These are phyloP conservation scores for Lates japonicus DNA, from an alignment of 2,797 vertebrate genomes.

Conservation along the genomic window DNA sequence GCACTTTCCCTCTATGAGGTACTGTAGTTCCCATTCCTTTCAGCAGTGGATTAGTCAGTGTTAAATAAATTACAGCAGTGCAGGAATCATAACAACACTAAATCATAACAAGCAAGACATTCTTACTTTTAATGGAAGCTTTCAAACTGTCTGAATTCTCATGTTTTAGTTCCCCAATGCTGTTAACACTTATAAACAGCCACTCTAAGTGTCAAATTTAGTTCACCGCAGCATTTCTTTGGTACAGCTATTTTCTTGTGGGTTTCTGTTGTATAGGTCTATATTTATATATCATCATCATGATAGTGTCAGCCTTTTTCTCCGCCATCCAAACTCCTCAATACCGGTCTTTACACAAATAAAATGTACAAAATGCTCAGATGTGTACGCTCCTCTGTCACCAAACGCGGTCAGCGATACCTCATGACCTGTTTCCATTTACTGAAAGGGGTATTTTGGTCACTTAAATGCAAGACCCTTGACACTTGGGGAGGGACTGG, in stretches of 20 bases:
- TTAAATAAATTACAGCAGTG: slow-evolving; percentile 3
- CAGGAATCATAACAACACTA: neutral
- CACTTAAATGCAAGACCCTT: slow-evolving; percentile 85
- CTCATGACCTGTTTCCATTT: slow-evolving; percentile 85
- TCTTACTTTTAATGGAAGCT: neutral
- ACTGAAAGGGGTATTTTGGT: slow-evolving; percentile 86
- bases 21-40: slow-evolving; percentile 4
- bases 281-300: neutral
- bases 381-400: neutral
- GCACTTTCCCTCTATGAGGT: neutral
- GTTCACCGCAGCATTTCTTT: neutral
- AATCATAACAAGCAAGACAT: neutral
- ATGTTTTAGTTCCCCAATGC: neutral
- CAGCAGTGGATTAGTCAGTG: slow-evolving; percentile 17
- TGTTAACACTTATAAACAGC: neutral
- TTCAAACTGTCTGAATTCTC: neutral
- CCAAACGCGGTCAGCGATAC: neutral
- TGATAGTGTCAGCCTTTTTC: neutral
- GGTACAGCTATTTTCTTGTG: neutral
- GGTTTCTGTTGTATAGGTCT: neutral
- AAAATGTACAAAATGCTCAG: neutral
- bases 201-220: neutral
- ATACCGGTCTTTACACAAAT: neutral
- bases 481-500: slow-evolving; percentile 80
- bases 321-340: neutral